Base-by-base conservation (phyloP, 2,797 vertebrate species). In the Diplodus sargus region DNA sequence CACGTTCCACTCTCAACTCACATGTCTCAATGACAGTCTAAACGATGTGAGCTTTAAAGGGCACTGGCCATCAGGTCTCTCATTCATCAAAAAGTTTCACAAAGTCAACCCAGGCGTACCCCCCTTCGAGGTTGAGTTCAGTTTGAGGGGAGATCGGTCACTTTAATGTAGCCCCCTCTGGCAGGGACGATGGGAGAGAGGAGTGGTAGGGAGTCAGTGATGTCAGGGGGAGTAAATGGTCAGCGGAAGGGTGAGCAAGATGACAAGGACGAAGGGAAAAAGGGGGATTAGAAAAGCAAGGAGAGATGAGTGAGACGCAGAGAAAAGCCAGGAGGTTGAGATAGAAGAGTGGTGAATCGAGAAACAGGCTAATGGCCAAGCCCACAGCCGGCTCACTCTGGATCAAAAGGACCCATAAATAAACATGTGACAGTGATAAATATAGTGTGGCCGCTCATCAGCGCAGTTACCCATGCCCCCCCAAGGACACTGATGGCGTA, bases 381-480 rank as follows among this genome's bases (percentile, higher is more conserved):
- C 23, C 67, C 23, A 64, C 84, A 83, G 78, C 73, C 54, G 78
- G 78, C 45, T 86, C 57, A 17, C 78, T 78, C 34, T 30, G 49
- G 78, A 81, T 86, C 76, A 78, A 42, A 15, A 14, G 30, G 54
- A 63, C 28, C 78, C 76, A 89, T 91, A 91, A 92, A 94, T 92
- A 93, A 86, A 89, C 14, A 61, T 62, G 81, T 78, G 87, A 87
- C 85, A 84, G 74, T 61, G 51, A 92, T 94, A 92, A 91, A 95
- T 94, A 92, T 87, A 89, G 90, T 23, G 54, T 88, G 89, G 84
- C 88, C 90, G 84, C 84, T 88, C 87, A 91, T 91, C 89, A 89
- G 89, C 63, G 58, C 78, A 82, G 83, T 89, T 84, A 69, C 64
- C 64, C 63, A 22, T 49, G 52, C 62, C 70, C 80, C 70, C 70